Evolutionary conservation across 1,140 invertebrate genomes (phyloP), one percentile per base, ranked within the genome.

Genomic region (Achroia grisella): DNA sequence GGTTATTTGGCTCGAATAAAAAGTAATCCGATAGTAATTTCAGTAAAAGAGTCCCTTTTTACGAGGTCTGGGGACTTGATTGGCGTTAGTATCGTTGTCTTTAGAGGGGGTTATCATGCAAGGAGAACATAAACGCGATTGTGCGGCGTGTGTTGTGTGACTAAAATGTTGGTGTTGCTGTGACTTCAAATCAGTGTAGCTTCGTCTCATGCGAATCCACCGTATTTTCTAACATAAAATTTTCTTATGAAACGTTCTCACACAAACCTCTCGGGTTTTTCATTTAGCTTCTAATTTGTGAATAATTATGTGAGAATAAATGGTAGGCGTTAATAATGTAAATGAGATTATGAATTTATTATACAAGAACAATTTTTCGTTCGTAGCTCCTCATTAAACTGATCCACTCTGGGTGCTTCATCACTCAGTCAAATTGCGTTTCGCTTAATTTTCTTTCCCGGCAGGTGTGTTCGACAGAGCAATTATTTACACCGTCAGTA

Each of bases 391-490:
- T 79, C 78, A 79, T 82, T 82, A 82, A 82, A 82, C 65, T 79
- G 71, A 85, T 85, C 76, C 78, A 73, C 67, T 56, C 56, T 67
- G 62, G 73, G 81, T 85, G 70, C 76, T 81, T 82, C 73, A 82
- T 85, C 81, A 85, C 73, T 85, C 81, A 85, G 76, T 85, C 78
- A 82, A 85, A 85, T 82, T 81, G 76, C 76, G 81, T 85, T 85
- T 76, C 77, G 65, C 77, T 85, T 85, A 85, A 85, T 85, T 85
- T 85, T 85, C 78, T 85, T 85, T 85, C 62, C 66, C 70, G 69
- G 75, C 81, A 85, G 81, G 81, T 85, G 81, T 81, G 75, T 85
- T 85, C 81, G 78, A 85, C 81, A 81, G 78, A 80, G 78, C 73
- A 85, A 85, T 85, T 85, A 85, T 85, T 85, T 82, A 85, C 76